Evolutionary conservation across 2,888 invertebrate species (phyloP), one percentile per base, ranked within the genome.

Genomic region (Lypha dubia): DNA sequence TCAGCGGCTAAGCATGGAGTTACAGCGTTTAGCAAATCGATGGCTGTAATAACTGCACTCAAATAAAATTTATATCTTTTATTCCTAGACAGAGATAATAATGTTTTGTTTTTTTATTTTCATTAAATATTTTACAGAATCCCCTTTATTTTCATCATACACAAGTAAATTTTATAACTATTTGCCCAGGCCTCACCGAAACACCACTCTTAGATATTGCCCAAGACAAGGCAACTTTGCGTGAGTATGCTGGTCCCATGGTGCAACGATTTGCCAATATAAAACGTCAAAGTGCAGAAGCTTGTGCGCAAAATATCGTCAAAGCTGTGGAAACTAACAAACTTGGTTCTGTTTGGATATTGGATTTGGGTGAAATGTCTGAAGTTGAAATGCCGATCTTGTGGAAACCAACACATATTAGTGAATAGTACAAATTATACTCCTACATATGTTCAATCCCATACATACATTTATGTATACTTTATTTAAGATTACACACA

Each of bases 1-100:
- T 88, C 90, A 22, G 92, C 91, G 0, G 88, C 91, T 44, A 93
- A 93, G 77, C 89, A 89, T 4, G 93, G 92, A 0, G 90, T 93
- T 2, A 88, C 92, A n/a, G 90, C 91, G 9, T 92, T 93, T 67
- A 92, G 91, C 0, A 89, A 90, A 13, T 81, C 88, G 3, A 76
- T 93, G 67, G 88, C 90, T 46, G 92, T 93, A 86, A 81, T 88
- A 44, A 28, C 11, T 1, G 6, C 41, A 1, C 6, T n/a, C 15
- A 8, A 62, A 22, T 20, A 60, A 20, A 7, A 6, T 0, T 15
- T 8, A 9, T n/a, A n/a, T n/a, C n/a, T n/a, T n/a, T 58, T 28
- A 8, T 20, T 20, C 20, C 3, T 32, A 32, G 8, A n/a, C 13
- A 20, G 7, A 35, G 20, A 20, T 60, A 35, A 38, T 15, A n/a